Conservation (phyloP, 2,797 vertebrate genomes). For the Anabacerthia variegaticeps region DNA sequence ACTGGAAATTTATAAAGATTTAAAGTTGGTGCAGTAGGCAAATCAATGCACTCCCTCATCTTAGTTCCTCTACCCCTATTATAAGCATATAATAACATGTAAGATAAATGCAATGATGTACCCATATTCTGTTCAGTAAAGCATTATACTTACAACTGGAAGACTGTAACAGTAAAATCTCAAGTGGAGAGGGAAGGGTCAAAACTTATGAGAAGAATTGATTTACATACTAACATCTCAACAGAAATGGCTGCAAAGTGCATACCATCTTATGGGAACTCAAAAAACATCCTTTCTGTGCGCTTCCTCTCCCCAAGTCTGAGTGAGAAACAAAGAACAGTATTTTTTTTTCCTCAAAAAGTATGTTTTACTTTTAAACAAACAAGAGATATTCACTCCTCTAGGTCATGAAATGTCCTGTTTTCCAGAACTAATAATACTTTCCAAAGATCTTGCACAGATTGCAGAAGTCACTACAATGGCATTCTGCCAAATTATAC, state of each 20-base stretch:
- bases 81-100: neutral
- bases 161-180: neutral
- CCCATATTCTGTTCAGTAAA: neutral
- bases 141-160: neutral
- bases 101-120: neutral
- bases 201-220: neutral
- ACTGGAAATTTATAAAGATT: neutral
- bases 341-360: neutral
- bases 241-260: neutral
- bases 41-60: neutral
- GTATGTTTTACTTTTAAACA: neutral
- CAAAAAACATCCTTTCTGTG: neutral
- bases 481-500: neutral
- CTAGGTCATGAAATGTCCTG: neutral
- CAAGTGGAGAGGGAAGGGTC: neutral
- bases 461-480: neutral
- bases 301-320: fast-evolving
- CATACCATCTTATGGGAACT: neutral
- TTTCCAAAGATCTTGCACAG: neutral
- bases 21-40: neutral
- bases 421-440: neutral
- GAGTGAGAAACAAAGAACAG: neutral
- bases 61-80: neutral
- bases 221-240: neutral
- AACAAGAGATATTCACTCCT: neutral